phyloP scores from a whole-genome alignment of 2,113 vertebrate species.

The Alectura lathami region DNA sequence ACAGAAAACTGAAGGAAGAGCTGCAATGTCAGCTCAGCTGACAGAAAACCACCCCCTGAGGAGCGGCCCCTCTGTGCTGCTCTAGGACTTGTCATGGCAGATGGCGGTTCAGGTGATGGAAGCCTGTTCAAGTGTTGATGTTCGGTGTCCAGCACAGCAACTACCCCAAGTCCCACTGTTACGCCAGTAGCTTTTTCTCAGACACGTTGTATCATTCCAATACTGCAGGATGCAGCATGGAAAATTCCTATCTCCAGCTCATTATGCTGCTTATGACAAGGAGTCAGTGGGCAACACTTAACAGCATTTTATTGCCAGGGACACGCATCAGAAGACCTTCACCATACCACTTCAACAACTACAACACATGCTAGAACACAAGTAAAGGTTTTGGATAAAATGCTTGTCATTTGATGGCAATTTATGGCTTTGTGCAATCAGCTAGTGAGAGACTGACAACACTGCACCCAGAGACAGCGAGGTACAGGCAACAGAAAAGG shows the following conservation, averaged over 20 bases:
- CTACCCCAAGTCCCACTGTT: not conserved
- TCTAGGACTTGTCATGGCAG: not conserved
- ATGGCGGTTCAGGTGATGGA: not conserved
- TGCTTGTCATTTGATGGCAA: not conserved
- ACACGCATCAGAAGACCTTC: not conserved
- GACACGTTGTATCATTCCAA: not conserved
- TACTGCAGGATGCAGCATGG: not conserved
- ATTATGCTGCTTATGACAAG: not conserved
- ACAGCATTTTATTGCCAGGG: not conserved
- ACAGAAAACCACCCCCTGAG: not conserved
- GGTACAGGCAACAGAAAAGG: not conserved
- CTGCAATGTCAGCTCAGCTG: not conserved
- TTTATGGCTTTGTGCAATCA: not conserved
- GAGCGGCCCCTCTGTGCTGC: not conserved
- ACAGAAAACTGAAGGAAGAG: not conserved
- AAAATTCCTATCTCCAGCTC: not conserved
- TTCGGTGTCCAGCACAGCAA: not conserved
- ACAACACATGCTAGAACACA: not conserved
- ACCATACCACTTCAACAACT: not conserved
- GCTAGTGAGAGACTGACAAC: not conserved
- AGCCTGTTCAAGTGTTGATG: constrained; percentile 19
- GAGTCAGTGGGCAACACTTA: not conserved
- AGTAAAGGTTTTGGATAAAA: not conserved
- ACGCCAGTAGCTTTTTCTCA: not conserved
- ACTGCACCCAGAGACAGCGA: not conserved